Percentiles rank a stretch among this genome's conserved stretches.
phyloP scores from a whole-genome alignment of 2,797 vertebrate species.

The Chloroceryle amazona region DNA sequence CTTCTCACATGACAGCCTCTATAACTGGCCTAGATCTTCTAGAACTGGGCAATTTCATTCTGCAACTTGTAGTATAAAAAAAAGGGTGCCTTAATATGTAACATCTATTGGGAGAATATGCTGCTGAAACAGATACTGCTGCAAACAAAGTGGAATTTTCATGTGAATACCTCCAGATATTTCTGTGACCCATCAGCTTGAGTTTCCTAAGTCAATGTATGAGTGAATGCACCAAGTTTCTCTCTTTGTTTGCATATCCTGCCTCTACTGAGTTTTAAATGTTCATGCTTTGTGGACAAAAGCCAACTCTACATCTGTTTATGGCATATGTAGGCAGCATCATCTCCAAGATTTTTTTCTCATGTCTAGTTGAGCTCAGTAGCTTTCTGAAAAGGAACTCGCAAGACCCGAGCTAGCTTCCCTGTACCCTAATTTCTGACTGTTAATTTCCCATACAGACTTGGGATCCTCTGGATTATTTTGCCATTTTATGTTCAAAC shows the following conservation, averaged over 20 bases:
- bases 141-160: constrained; percentile 61
- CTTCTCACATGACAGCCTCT: background rate
- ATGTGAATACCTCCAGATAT: constrained; percentile 69
- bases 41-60: background rate
- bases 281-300: constrained; percentile 69
- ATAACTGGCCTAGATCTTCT: background rate
- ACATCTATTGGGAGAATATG: background rate
- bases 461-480: background rate
- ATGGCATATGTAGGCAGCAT: constrained; percentile 54
- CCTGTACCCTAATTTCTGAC: background rate
- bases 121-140: constrained; percentile 27
- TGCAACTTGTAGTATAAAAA: background rate
- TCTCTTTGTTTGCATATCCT: constrained; percentile 75
- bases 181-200: constrained; percentile 74
- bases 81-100: constrained; percentile 16
- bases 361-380: background rate
- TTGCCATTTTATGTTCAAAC: background rate
- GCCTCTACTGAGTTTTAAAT: constrained; percentile 77
- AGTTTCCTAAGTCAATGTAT: constrained; percentile 77
- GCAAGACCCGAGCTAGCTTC: background rate
- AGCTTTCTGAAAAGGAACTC: background rate
- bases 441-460: background rate
- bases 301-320: constrained; percentile 62
- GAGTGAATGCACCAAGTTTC: constrained; percentile 63
- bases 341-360: constrained; percentile 49